Base-by-base conservation (phyloP, 2,797 vertebrate species). In the Rhynchotus rufescens region DNA sequence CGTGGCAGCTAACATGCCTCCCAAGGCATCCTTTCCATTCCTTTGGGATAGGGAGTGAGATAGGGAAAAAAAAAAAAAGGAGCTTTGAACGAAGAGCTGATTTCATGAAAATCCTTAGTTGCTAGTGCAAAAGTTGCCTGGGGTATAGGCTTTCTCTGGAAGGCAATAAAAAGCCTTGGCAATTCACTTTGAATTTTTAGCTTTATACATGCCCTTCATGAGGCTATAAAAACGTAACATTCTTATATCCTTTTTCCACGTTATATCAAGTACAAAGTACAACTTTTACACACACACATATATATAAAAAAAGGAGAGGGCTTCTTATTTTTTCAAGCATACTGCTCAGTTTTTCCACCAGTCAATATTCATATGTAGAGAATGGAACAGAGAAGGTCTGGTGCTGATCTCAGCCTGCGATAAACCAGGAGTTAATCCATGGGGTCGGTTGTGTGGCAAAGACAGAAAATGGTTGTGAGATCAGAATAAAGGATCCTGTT, bases 401-500 rank as follows among this genome's bases (percentile, higher is more conserved):
- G 6, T 40, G 82, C 69, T 85, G 30, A 61, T 87, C 66, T 81
- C 81, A 85, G 60, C 45, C 60, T 83, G 60, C 66, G 62, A 57
- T 69, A 77, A 90, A 87, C 49, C 65, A 72, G 49, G 80, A 95
- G 40, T 65, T 90, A 79, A 93, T 83, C 69, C 66, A 22, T 56
- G 34, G 74, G 49, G 44, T 76, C 0, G 0, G 19, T 38, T 87
- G 69, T 85, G 61, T 88, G 84, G 85, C 76, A 89, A 69, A 51
- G 40, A 60, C 73, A 92, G 69, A 87, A 80, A 88, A 95, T 45
- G 61, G 9, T 40, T 86, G 66, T 66, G 86, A 93, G 86, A 91
- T 93, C 72, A 74, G 90, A 95, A 89, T 82, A 30, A 85, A 91
- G 87, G 80, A 44, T 86, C 87, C 57, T 86, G 86, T 93, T 94